Evolutionary conservation across 1,140 invertebrate genomes (phyloP).

Genomic region (Trichonephila inaurata): DNA sequence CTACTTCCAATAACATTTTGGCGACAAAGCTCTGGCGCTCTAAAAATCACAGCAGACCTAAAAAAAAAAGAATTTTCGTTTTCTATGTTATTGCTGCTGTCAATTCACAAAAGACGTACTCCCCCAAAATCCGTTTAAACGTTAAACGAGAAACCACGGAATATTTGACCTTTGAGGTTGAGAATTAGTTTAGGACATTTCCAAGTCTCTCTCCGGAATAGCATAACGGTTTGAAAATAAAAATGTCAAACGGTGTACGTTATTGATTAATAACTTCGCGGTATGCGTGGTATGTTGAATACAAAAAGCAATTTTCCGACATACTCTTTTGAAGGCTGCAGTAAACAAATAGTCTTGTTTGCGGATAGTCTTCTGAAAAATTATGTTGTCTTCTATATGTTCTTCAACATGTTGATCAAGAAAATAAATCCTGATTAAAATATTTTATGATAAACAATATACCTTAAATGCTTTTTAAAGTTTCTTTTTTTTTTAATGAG

Average conservation of each 20-base stretch:
- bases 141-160: slow-evolving; percentile 27
- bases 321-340: not conserved
- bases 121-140: slow-evolving; percentile 9
- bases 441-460: too few relatives aligned
- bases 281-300: not conserved
- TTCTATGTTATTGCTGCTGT: slow-evolving; percentile 43
- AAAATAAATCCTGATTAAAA: too few relatives aligned
- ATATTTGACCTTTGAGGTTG: slow-evolving; percentile 32
- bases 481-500: too few relatives aligned
- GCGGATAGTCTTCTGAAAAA: not conserved
- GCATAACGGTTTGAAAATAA: slow-evolving; percentile 6
- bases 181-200: not conserved
- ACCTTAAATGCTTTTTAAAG: too few relatives aligned
- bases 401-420: too few relatives aligned
- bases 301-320: not conserved
- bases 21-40: not conserved
- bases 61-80: slow-evolving; percentile 8
- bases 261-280: slow-evolving; percentile 10
- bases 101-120: slow-evolving; percentile 3
- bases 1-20: not conserved
- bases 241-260: not conserved
- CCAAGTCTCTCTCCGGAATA: not conserved
- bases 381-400: not conserved
- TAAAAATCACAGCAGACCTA: not conserved
- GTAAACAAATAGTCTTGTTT: not conserved